Conservation (phyloP, 2,113 vertebrate species). For the Vimba vimba region DNA sequence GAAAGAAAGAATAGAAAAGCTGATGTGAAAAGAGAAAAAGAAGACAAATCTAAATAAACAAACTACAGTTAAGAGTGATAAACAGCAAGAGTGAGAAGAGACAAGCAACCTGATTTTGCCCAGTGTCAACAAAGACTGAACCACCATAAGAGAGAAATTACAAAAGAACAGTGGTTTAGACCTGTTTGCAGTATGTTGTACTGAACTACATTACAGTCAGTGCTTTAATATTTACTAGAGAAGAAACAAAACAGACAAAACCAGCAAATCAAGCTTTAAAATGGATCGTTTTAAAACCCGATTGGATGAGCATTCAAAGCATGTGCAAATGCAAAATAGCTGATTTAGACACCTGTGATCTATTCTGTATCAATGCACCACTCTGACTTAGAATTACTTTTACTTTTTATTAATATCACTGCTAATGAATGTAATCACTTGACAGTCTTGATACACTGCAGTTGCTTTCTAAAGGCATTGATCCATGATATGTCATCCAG, state of each 20-base stretch:
- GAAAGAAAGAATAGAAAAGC: conserved; percentile 35
- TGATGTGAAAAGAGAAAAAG: neutral
- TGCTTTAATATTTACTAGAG: neutral
- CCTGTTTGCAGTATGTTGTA: neutral
- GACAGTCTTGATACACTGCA: neutral
- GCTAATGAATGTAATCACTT: neutral
- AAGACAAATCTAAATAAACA: neutral
- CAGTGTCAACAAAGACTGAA: neutral
- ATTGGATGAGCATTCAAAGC: neutral
- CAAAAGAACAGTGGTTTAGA: neutral
- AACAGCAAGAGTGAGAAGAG: neutral
- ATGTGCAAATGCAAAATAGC: too few relatives aligned
- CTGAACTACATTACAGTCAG: neutral
- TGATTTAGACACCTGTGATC: neutral
- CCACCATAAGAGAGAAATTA: neutral
- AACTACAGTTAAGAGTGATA: neutral
- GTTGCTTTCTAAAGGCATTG: neutral
- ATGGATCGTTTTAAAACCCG: neutral
- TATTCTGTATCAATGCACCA: neutral
- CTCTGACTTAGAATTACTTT: neutral
- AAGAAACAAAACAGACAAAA: neutral
- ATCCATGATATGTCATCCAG: neutral
- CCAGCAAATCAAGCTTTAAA: neutral
- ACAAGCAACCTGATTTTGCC: neutral
- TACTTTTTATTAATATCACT: neutral